Conservation (phyloP, 2,113 vertebrate genomes). For the Ammodramus savannarum region DNA sequence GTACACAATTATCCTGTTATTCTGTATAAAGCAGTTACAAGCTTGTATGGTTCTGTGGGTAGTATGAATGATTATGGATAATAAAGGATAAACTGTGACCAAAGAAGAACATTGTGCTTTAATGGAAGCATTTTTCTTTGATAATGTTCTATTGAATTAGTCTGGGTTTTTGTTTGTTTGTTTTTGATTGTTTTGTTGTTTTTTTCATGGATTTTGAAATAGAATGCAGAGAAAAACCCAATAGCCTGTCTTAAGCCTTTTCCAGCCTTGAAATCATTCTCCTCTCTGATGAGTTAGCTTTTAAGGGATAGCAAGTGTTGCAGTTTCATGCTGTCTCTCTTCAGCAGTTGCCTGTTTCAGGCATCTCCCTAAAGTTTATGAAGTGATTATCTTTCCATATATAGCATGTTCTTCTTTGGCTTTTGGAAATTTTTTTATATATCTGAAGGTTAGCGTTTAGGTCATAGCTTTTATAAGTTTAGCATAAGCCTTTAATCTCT, state of each 20-base stretch:
- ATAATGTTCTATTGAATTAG: neutral
- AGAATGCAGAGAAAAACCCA: neutral
- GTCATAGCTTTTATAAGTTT: neutral
- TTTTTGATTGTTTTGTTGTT: too few relatives aligned
- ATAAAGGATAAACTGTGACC: neutral
- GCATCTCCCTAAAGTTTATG: neutral
- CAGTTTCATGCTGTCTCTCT: neutral
- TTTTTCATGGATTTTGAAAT: neutral
- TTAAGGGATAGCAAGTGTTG: neutral
- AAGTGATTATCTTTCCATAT: neutral
- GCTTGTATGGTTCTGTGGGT: neutral
- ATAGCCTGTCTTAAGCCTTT: neutral
- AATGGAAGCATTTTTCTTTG: neutral
- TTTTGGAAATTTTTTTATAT: neutral
- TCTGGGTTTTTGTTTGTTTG: neutral
- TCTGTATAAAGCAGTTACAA: neutral
- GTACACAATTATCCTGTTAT: neutral
- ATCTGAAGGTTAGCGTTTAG: neutral
- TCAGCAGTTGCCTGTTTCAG: neutral
- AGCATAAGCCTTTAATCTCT: slow-evolving; percentile 15
- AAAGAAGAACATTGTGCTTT: neutral
- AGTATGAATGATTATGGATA: neutral
- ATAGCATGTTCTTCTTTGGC: neutral
- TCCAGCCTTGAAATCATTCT: neutral
- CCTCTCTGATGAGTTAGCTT: neutral